Evolutionary conservation across 2,113 vertebrate species (phyloP).

Genomic region (Odocoileus hemionus): DNA sequence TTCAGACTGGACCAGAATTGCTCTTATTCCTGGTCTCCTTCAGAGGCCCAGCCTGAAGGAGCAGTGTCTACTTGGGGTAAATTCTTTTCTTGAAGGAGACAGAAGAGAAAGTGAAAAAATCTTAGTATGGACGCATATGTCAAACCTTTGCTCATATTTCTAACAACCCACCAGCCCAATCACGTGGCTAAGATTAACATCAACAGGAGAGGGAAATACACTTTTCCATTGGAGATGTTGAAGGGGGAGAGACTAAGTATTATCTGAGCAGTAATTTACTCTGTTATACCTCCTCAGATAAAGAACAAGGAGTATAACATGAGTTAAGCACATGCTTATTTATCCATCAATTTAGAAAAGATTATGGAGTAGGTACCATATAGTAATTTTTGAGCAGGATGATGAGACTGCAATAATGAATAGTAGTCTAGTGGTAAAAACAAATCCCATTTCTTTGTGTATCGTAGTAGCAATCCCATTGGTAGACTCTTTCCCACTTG

Average conservation of each 20-base stretch:
- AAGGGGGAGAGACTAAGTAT: not conserved
- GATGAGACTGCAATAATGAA: not conserved
- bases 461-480: not conserved
- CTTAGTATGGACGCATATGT: not conserved
- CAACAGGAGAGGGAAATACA: not conserved
- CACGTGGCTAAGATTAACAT: not conserved
- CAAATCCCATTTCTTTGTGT: not conserved
- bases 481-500: not conserved
- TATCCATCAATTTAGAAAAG: slow-evolving; percentile 18
- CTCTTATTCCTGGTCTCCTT: not conserved
- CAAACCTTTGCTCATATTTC: not conserved
- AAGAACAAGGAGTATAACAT: not conserved
- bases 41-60: not conserved
- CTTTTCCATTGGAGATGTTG: not conserved
- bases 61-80: not conserved
- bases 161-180: not conserved
- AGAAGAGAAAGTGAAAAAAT: not conserved
- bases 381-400: not conserved
- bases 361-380: not conserved
- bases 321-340: not conserved
- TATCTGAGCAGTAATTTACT: not conserved
- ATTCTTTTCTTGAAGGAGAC: not conserved
- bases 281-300: not conserved
- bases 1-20: not conserved
- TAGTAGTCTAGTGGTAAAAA: not conserved